These are phyloP conservation scores for Neolamprologus brichardi DNA, from an alignment of 2,113 vertebrate species.

Conservation along the genomic window DNA sequence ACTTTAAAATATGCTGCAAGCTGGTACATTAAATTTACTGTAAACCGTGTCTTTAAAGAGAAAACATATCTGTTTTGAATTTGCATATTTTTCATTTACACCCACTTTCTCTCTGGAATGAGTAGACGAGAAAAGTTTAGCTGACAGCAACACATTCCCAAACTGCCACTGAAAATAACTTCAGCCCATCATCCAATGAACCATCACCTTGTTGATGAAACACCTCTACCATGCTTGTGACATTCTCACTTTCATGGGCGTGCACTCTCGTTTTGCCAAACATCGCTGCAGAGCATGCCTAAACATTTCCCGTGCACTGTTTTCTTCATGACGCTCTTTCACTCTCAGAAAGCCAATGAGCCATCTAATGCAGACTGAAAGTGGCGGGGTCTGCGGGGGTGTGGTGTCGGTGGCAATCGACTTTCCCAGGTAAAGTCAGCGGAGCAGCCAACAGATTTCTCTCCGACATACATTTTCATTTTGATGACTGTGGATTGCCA, in stretches of 20 bases:
- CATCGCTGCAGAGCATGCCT: neutral
- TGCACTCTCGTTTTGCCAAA: neutral
- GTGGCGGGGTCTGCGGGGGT: neutral
- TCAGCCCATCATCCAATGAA: conserved; percentile 6
- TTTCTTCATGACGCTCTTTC: neutral
- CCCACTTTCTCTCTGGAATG: neutral
- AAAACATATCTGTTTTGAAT: neutral
- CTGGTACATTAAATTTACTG: neutral
- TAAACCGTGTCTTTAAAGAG: neutral
- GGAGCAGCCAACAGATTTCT: conserved; percentile 29
- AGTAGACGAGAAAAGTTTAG: conserved; percentile 13
- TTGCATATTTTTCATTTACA: conserved; percentile 2
- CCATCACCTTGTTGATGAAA: conserved; percentile 23
- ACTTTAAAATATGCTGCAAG: neutral
- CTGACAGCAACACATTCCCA: conserved; percentile 16
- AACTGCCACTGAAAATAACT: conserved; percentile 14
- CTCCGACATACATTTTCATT: conserved; percentile 26
- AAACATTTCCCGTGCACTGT: conserved; percentile 1
- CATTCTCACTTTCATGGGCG: conserved; percentile 11
- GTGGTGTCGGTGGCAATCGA: conserved; percentile 3
- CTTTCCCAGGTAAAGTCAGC: conserved; percentile 39
- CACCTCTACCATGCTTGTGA: conserved; percentile 19
- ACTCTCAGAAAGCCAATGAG: conserved; percentile 37
- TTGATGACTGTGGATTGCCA: conserved; percentile 27
- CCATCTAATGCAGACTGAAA: conserved; percentile 20